Conservation (phyloP, 2,113 vertebrate genomes). For the Nymphicus hollandicus region DNA sequence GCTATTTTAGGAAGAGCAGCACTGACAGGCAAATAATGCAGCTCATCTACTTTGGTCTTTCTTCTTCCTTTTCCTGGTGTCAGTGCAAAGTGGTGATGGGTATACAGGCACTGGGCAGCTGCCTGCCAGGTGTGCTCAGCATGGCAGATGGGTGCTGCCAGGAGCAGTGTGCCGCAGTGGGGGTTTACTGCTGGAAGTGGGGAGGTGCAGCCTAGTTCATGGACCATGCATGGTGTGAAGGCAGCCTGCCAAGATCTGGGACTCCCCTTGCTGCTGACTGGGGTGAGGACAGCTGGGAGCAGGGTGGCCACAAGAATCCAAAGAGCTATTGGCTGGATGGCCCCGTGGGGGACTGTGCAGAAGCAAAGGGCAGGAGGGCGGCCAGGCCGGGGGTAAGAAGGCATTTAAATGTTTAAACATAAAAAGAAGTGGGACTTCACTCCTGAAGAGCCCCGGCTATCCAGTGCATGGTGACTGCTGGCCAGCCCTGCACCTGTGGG, state of each 20-base stretch:
- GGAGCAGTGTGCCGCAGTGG: fast-evolving
- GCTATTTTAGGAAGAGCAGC: background rate
- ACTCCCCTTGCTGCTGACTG: background rate
- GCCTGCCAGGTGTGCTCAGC: fast-evolving
- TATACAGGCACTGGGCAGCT: background rate
- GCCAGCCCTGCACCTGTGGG: background rate
- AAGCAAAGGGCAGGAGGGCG: background rate
- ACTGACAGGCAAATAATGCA: fast-evolving
- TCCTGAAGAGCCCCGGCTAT: fast-evolving
- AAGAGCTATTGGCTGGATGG: too few relatives aligned
- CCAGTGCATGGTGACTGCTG: background rate
- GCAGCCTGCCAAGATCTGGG: background rate
- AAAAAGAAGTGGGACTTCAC: background rate
- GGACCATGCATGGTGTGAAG: fast-evolving
- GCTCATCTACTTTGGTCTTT: background rate
- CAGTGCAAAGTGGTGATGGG: fast-evolving
- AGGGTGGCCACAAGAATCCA: fast-evolving
- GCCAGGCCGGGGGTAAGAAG: too few relatives aligned
- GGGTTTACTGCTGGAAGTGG: fast-evolving
- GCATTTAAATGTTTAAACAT: background rate
- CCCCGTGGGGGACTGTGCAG: background rate
- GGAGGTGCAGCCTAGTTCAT: background rate
- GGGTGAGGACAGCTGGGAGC: background rate
- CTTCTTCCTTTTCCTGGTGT: background rate
- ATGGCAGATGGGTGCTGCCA: fast-evolving